These are phyloP conservation scores for Dexiosoma caninum DNA, from an alignment of 2,888 invertebrate genomes.

Conservation along the genomic window DNA sequence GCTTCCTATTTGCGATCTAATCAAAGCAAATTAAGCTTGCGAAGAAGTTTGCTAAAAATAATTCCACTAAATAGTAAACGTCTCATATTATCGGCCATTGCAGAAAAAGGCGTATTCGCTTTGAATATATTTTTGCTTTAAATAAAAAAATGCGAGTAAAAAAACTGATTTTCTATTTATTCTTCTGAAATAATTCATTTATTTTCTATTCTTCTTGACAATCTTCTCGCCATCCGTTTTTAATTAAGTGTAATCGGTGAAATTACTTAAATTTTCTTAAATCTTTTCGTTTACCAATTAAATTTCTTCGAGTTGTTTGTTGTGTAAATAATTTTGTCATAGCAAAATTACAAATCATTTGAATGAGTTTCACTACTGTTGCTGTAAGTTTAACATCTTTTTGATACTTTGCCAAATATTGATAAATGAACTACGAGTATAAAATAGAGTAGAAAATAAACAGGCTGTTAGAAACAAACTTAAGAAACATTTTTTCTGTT, in stretches of 20 bases:
- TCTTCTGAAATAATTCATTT: background rate
- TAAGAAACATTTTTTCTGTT: background rate
- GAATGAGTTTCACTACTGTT: background rate
- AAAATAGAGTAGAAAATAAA: background rate
- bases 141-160: too few species aligned
- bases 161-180: too few species aligned
- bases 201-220: background rate
- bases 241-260: background rate
- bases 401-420: conserved; percentile 37
- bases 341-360: conserved; percentile 14
- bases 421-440: background rate
- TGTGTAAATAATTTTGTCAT: conserved; percentile 10
- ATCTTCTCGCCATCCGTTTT: too few species aligned
- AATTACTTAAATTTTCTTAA: background rate
- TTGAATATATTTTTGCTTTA: too few species aligned
- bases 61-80: too few species aligned
- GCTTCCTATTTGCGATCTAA: too few species aligned
- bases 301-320: background rate
- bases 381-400: conserved; percentile 9
- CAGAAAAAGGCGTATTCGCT: too few species aligned
- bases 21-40: too few species aligned
- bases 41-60: too few species aligned
- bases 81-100: too few species aligned
- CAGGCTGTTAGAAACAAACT: background rate
- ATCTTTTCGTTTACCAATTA: background rate